A percentile compares a stretch with the other conserved stretches of the same genome.
Conservation (phyloP, 2,888 invertebrate species). For the Eurois occulta region DNA sequence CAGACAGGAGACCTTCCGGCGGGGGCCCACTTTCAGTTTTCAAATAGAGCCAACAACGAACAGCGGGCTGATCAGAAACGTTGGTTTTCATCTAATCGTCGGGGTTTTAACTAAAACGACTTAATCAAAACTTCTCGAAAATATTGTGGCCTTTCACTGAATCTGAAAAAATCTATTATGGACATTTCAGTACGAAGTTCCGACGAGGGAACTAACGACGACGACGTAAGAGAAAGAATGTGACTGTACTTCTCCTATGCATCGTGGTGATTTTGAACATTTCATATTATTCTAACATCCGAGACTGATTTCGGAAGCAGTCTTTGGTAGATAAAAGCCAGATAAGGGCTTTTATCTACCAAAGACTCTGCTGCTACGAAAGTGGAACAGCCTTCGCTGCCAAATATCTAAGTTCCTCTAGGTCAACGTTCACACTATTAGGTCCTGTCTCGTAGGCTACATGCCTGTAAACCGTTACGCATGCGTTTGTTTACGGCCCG, state of each 20-base stretch:
- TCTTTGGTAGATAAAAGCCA: no score
- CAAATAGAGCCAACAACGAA: no score
- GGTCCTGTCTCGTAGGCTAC: neutral
- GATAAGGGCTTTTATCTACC: neutral
- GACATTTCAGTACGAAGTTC: neutral
- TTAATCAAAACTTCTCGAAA: no score
- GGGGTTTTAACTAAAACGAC: no score
- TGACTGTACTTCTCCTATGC: neutral
- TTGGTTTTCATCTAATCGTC: no score
- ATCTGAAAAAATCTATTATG: no score
- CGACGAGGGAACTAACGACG: no score
- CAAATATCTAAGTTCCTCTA: neutral
- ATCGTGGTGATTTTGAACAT: no score
- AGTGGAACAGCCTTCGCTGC: neutral
- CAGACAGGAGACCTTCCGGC: no score
- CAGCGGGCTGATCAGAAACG: no score
- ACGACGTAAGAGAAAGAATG: neutral
- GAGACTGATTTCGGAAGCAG: neutral
- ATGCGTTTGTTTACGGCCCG: conserved; percentile 14
- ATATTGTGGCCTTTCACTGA: no score
- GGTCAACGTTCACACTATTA: neutral
- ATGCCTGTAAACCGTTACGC: neutral
- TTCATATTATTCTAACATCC: neutral
- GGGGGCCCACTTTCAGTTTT: no score
- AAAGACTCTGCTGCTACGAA: neutral